Evolutionary conservation across 2,113 vertebrate genomes (phyloP).

Genomic region (Saguinus imperator): DNA sequence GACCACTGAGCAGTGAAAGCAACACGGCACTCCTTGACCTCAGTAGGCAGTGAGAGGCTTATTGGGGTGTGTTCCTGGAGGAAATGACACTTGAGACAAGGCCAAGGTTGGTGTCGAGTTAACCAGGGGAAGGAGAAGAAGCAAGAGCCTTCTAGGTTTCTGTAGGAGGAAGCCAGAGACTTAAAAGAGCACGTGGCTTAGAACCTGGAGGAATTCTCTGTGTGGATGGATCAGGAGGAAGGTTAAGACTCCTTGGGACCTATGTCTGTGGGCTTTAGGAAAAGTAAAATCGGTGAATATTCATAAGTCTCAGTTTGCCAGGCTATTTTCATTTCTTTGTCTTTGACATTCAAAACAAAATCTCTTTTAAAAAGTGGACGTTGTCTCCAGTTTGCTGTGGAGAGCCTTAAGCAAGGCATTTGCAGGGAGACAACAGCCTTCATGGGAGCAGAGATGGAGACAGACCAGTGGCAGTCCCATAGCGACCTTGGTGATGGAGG

Average conservation of each 20-base stretch:
- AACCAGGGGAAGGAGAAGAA: fast-evolving
- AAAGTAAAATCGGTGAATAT: background rate
- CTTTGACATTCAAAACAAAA: background rate
- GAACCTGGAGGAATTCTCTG: background rate
- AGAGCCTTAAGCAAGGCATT: background rate
- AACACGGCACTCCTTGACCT: fast-evolving
- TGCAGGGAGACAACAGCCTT: background rate
- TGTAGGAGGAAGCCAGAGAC: background rate
- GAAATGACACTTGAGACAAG: background rate
- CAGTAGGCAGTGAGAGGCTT: background rate
- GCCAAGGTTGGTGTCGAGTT: background rate
- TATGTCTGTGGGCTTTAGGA: background rate
- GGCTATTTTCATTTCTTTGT: background rate
- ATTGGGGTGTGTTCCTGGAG: background rate
- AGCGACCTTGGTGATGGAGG: background rate
- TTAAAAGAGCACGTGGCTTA: background rate
- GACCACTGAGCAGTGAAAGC: background rate
- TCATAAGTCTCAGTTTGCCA: background rate
- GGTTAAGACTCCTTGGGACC: too few species aligned
- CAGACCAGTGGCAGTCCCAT: too few species aligned
- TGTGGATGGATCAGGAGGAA: fast-evolving
- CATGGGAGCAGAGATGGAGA: background rate
- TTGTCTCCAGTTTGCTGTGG: background rate
- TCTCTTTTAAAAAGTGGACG: background rate
- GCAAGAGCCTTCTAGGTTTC: too few species aligned